Evolutionary conservation across 2,113 vertebrate genomes (phyloP).

Genomic region (Ramphastos sulfuratus): DNA sequence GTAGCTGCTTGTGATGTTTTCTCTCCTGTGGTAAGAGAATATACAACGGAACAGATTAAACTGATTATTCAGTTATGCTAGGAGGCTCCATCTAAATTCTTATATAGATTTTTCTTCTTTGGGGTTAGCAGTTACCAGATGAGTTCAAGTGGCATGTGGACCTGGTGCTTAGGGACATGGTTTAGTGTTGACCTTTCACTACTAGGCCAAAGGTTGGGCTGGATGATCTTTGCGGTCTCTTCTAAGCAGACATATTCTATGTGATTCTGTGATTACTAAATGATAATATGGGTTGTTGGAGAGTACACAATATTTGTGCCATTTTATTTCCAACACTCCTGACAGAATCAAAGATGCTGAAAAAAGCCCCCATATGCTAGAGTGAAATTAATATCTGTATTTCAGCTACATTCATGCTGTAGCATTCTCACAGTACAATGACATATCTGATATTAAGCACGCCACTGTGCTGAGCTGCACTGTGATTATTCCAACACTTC

Average conservation of each 20-base stretch:
- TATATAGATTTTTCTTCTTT: background rate
- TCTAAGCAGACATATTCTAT: too few species aligned
- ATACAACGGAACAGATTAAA: background rate
- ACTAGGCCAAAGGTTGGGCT: too few species aligned
- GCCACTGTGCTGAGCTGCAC: background rate
- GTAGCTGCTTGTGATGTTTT: background rate
- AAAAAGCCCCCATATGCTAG: background rate
- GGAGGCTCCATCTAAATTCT: background rate
- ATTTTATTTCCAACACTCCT: background rate
- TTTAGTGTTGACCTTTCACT: too few species aligned
- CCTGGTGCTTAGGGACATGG: too few species aligned
- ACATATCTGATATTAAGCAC: background rate
- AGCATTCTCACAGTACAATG: background rate
- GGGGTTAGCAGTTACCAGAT: background rate
- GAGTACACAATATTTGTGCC: background rate
- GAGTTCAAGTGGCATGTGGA: too few species aligned
- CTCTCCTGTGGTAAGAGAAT: background rate
- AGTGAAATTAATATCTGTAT: background rate
- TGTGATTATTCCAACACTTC: background rate
- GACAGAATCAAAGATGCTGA: background rate
- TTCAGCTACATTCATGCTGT: background rate
- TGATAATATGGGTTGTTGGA: background rate
- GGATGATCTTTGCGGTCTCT: too few species aligned
- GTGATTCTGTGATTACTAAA: background rate
- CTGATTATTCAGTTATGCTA: background rate